These are phyloP conservation scores for Drosophila rellima DNA, from an alignment of 2,888 invertebrate species.

Conservation along the genomic window DNA sequence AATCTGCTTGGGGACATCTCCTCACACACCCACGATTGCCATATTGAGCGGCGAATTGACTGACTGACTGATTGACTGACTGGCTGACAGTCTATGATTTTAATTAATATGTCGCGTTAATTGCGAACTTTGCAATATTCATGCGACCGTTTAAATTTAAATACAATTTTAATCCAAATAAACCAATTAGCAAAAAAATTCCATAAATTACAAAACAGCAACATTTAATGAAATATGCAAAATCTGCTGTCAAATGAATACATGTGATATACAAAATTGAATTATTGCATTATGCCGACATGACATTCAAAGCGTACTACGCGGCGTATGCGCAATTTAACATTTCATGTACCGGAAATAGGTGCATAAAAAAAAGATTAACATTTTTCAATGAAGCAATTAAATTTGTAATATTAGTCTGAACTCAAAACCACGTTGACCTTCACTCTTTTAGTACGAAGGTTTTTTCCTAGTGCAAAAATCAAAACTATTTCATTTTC, in stretches of 20 bases:
- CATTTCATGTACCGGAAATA: background rate
- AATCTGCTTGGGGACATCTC: slow-evolving; percentile 36
- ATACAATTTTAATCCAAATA: slow-evolving; percentile 16
- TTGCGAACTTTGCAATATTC: slow-evolving; percentile 40
- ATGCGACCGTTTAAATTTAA: slow-evolving; percentile 25
- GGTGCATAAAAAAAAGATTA: background rate
- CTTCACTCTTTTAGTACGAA: slow-evolving; percentile 1
- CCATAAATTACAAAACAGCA: slow-evolving; percentile 17
- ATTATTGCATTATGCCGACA: background rate
- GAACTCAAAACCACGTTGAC: background rate
- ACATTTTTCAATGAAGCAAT: background rate
- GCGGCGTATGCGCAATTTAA: background rate
- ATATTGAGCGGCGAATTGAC: slow-evolving; percentile 27
- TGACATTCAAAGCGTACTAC: background rate
- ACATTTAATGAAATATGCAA: slow-evolving; percentile 7
- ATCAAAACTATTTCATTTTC: background rate
- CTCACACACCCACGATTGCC: slow-evolving; percentile 38
- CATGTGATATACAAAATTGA: background rate
- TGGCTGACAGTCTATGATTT: slow-evolving; percentile 47
- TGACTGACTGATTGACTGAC: slow-evolving; percentile 1
- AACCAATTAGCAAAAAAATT: slow-evolving; percentile 32
- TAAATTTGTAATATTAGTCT: background rate
- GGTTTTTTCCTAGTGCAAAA: background rate
- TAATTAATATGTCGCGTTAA: slow-evolving; percentile 68
- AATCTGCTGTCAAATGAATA: slow-evolving; percentile 15